These are phyloP conservation scores for Paratilapia polleni DNA, from an alignment of 2,113 vertebrate species.

Conservation along the genomic window DNA sequence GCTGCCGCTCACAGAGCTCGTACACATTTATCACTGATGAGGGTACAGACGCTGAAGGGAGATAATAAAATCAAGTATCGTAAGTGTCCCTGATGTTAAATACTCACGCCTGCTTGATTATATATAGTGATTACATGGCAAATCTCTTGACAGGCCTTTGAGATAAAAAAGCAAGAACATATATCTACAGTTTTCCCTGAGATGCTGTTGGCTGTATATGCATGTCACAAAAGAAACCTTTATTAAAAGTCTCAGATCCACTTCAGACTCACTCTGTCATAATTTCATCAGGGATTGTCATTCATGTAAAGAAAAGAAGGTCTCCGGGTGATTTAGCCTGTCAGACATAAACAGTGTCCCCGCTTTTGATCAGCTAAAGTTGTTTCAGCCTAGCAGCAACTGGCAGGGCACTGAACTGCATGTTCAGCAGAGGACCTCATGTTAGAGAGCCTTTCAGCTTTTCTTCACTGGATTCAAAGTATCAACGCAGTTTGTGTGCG, in stretches of 20 bases:
- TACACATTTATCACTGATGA: not conserved
- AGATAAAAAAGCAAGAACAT: not conserved
- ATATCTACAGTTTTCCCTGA: not conserved
- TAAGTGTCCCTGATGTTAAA: not conserved
- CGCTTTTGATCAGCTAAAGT: not conserved
- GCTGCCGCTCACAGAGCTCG: not conserved
- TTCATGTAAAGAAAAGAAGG: not conserved
- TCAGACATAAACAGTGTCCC: not conserved
- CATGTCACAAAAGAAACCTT: not conserved
- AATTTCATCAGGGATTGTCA: not conserved
- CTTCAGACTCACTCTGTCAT: not conserved
- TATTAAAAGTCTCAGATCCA: not conserved
- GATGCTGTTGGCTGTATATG: not conserved
- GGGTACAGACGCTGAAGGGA: not conserved
- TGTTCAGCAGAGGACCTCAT: not conserved
- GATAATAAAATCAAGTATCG: not conserved
- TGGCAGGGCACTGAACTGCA: not conserved
- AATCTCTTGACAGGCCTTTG: not conserved
- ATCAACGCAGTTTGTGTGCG: not conserved
- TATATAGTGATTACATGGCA: not conserved
- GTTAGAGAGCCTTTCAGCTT: constrained; percentile 1
- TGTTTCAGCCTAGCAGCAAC: not conserved
- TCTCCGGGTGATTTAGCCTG: not conserved
- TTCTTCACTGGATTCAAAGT: not conserved
- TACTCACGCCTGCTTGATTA: not conserved